A percentile compares a stretch with the other conserved stretches of the same genome.
Conservation (phyloP, 2,888 invertebrate species). For the Hydropsyche betteni region DNA sequence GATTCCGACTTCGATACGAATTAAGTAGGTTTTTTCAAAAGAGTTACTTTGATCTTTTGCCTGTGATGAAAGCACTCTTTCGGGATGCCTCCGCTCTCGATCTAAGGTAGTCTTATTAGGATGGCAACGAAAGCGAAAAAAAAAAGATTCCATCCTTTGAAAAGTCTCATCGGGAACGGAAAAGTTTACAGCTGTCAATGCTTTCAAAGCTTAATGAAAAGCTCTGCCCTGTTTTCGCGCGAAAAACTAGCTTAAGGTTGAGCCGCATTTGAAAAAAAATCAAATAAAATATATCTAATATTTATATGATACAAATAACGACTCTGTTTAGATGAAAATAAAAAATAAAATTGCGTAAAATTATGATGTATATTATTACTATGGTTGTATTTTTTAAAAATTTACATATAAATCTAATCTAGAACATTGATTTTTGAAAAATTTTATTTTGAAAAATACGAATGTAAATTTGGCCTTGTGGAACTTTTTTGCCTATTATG, state of each 20-base stretch:
- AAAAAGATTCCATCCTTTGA: not conserved
- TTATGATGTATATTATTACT: too few relatives aligned
- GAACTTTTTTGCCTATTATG: not conserved
- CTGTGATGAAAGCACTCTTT: constrained; percentile 13
- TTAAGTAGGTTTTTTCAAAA: not conserved
- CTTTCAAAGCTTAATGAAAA: constrained; percentile 28
- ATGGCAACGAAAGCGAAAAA: not conserved
- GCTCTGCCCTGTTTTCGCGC: constrained; percentile 5
- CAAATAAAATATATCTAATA: not conserved
- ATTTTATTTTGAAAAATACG: too few relatives aligned
- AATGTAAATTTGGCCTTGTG: too few relatives aligned
- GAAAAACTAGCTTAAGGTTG: not conserved
- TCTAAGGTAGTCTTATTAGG: constrained; percentile 12
- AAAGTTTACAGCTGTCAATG: constrained; percentile 27
- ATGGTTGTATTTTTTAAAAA: too few relatives aligned
- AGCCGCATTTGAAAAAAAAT: not conserved
- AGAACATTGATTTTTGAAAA: too few relatives aligned
- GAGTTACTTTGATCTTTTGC: constrained; percentile 28
- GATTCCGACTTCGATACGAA: not conserved
- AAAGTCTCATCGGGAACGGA: constrained; percentile 27
- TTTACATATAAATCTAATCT: too few relatives aligned
- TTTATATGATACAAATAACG: too few relatives aligned
- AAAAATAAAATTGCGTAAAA: too few relatives aligned
- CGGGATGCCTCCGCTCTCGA: not conserved
- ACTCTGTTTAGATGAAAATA: too few relatives aligned